Evolutionary conservation across 2,888 invertebrate species (phyloP).

Genomic region (Diloba caeruleocephala): DNA sequence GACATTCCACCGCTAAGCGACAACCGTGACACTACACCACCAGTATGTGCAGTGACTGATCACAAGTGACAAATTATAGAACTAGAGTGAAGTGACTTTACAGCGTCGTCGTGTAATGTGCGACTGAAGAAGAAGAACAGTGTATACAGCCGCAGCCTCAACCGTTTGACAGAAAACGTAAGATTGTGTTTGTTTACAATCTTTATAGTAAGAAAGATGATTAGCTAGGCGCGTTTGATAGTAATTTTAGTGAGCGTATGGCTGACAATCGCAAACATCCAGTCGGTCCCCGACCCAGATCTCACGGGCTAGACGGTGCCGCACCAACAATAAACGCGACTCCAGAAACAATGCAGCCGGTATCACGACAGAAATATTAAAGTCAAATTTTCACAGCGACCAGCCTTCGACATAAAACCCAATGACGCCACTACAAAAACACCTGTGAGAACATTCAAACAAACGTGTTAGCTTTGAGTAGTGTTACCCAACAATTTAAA

Average conservation of each 20-base stretch:
- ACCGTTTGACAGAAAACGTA: slow-evolving; percentile 84
- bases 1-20: slow-evolving; percentile 64
- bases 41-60: slow-evolving; percentile 83
- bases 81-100: slow-evolving; percentile 80
- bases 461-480: slow-evolving; percentile 70
- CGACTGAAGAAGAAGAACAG: slow-evolving; percentile 76
- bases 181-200: slow-evolving; percentile 77
- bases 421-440: slow-evolving; percentile 82
- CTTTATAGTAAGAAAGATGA: slow-evolving; percentile 39
- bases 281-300: slow-evolving; percentile 84
- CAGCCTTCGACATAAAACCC: slow-evolving; percentile 84
- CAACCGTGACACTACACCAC: slow-evolving; percentile 68
- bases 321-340: slow-evolving; percentile 73
- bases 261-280: slow-evolving; percentile 62
- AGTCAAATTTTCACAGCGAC: slow-evolving; percentile 82
- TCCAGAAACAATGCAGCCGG: slow-evolving; percentile 79
- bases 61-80: slow-evolving; percentile 70
- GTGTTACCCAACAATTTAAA: slow-evolving; percentile 59
- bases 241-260: slow-evolving; percentile 48
- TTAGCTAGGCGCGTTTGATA: slow-evolving; percentile 49
- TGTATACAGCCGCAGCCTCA: slow-evolving; percentile 84
- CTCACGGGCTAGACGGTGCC: slow-evolving; percentile 77
- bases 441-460: slow-evolving; percentile 86
- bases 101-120: slow-evolving; percentile 79
- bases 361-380: slow-evolving; percentile 83